These are phyloP conservation scores for Rhagonycha lutea DNA, from an alignment of 2,888 invertebrate species.

Conservation along the genomic window DNA sequence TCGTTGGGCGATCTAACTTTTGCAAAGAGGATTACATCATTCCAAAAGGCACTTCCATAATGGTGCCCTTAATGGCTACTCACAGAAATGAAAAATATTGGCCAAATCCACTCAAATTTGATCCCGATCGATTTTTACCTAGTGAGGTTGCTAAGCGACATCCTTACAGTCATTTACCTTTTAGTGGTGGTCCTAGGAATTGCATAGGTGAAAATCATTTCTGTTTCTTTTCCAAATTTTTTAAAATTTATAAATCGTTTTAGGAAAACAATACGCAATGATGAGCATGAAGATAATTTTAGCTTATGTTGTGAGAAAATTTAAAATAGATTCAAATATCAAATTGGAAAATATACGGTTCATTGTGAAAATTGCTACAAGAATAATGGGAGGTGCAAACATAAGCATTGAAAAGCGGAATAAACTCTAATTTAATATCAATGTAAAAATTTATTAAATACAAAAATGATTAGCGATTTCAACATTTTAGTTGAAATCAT, in stretches of 20 bases:
- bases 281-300: slow-evolving; percentile 51
- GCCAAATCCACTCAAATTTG: neutral
- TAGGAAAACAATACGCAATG: slow-evolving; percentile 52
- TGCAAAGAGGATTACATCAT: neutral
- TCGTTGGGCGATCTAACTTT: neutral
- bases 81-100: neutral
- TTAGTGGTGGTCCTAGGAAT: too few species aligned
- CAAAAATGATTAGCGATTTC: too few species aligned
- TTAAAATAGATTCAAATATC: slow-evolving; percentile 35
- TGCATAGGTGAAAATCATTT: neutral
- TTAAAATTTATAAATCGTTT: neutral
- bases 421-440: too few species aligned
- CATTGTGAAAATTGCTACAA: slow-evolving; percentile 38
- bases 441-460: too few species aligned
- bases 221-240: too few species aligned
- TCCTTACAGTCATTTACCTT: too few species aligned
- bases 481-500: too few species aligned
- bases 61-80: neutral
- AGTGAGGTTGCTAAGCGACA: too few species aligned
- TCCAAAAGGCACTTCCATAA: neutral
- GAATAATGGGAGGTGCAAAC: slow-evolving; percentile 42
- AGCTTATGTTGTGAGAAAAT: slow-evolving; percentile 47
- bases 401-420: slow-evolving; percentile 27
- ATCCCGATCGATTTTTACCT: neutral
- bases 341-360: slow-evolving; percentile 40